Percentiles rank a stretch among this genome's conserved stretches.
These are phyloP conservation scores for Scalopus aquaticus DNA, from an alignment of 2,113 vertebrate species.

Conservation along the genomic window DNA sequence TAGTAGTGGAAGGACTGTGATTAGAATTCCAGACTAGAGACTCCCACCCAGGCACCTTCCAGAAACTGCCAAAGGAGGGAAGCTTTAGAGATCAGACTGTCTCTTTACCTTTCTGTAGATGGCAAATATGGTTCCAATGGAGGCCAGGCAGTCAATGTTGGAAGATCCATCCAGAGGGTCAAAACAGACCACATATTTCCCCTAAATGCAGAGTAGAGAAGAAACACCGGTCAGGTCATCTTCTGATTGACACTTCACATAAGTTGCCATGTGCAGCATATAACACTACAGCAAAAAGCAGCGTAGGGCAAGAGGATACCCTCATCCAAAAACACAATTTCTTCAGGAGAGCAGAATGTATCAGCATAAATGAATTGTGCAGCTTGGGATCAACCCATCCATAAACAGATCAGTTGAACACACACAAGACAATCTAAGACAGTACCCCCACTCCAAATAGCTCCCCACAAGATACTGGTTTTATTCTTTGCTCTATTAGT, in stretches of 20 bases:
- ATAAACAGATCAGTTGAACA: not conserved
- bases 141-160: slow-evolving; percentile 98
- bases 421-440: fast-evolving
- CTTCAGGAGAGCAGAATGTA: not conserved
- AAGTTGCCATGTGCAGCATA: no score
- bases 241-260: no score
- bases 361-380: not conserved
- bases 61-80: not conserved
- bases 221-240: not conserved
- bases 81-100: not conserved
- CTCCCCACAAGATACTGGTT: not conserved
- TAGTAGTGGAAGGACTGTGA: not conserved
- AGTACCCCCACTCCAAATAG: not conserved
- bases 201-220: slow-evolving; percentile 82
- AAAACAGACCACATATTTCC: slow-evolving; percentile 98
- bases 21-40: not conserved
- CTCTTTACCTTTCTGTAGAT: slow-evolving; percentile 94
- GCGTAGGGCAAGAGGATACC: not conserved
- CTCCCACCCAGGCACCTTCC: not conserved
- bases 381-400: not conserved
- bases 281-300: not conserved
- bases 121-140: slow-evolving; percentile 97
- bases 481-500: not conserved
- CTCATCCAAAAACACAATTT: not conserved
- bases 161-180: slow-evolving; percentile 98